Evolutionary conservation across 2,113 vertebrate species (phyloP).

Genomic region (Sisor rabdophorus): DNA sequence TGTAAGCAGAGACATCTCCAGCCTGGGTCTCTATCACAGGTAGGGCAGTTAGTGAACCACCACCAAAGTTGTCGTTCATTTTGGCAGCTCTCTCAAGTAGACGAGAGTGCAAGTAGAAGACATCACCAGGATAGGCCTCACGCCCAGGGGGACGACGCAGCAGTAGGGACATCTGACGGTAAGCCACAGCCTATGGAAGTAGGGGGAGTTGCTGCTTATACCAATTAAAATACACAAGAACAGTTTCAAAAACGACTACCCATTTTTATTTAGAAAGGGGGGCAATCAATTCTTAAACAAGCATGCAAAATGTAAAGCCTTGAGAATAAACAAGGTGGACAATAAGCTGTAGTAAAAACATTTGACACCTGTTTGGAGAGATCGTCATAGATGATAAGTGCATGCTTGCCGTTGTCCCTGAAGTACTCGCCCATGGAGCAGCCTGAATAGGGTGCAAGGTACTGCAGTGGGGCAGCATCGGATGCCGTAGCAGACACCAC

Average conservation of each 20-base stretch:
- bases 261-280: too few species aligned
- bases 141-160: constrained; percentile 94
- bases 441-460: constrained; percentile 95
- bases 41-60: constrained; percentile 92
- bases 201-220: neutral
- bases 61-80: constrained; percentile 95
- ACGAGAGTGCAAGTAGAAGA: constrained; percentile 97
- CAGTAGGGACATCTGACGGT: constrained; percentile 97
- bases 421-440: constrained; percentile 99
- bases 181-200: constrained; percentile 83
- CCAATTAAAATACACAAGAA: neutral
- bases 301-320: too few species aligned
- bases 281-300: too few species aligned
- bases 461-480: constrained; percentile 94
- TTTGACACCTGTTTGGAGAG: constrained; percentile 94
- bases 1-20: constrained; percentile 97
- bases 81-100: constrained; percentile 97
- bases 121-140: constrained; percentile 95
- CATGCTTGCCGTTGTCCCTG: constrained; percentile 95
- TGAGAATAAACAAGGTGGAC: too few species aligned
- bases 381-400: constrained; percentile 97
- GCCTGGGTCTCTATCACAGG: constrained; percentile 99
- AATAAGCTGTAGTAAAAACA: neutral
- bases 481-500: constrained; percentile 97
- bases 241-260: too few species aligned